Conservation (phyloP, 1,140 invertebrate genomes). For the Drosophila bocqueti region DNA sequence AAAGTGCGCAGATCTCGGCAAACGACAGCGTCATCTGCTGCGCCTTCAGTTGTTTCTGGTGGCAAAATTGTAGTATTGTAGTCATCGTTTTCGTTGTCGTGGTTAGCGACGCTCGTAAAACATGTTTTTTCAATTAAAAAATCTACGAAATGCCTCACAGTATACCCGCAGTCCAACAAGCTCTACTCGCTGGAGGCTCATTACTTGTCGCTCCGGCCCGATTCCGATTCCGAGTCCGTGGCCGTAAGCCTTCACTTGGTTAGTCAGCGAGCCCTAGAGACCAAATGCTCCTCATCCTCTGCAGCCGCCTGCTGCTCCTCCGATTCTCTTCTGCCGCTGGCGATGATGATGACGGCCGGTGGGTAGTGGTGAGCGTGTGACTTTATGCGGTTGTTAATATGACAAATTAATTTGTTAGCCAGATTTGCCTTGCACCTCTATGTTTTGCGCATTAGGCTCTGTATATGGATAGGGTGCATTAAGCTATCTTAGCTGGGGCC, state of each 20-base stretch:
- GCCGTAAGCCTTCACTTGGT: slow-evolving; percentile 42
- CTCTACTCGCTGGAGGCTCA: slow-evolving; percentile 45
- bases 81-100: slow-evolving; percentile 70
- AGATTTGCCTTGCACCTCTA: slow-evolving; percentile 63
- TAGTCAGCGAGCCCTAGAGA: slow-evolving; percentile 51
- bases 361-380: slow-evolving; percentile 68
- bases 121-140: slow-evolving; percentile 84
- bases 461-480: slow-evolving; percentile 58
- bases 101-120: slow-evolving; percentile 80
- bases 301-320: slow-evolving; percentile 12
- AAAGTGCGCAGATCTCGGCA: slow-evolving; percentile 72
- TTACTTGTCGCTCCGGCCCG: slow-evolving; percentile 44
- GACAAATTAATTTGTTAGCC: slow-evolving; percentile 83
- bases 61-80: slow-evolving; percentile 37
- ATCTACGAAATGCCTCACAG: slow-evolving; percentile 77
- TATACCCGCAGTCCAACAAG: slow-evolving; percentile 45
- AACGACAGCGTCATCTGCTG: slow-evolving; percentile 79
- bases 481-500: slow-evolving; percentile 23
- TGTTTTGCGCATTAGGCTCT: slow-evolving; percentile 41
- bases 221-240: slow-evolving; percentile 23
- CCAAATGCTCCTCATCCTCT: slow-evolving; percentile 34
- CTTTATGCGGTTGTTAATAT: slow-evolving; percentile 82
- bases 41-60: slow-evolving; percentile 54
- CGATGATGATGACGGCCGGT: slow-evolving; percentile 55
- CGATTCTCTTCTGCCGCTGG: slow-evolving; percentile 12